Conservation (phyloP, 2,888 invertebrate genomes). For the Digitonthophagus gazella region DNA sequence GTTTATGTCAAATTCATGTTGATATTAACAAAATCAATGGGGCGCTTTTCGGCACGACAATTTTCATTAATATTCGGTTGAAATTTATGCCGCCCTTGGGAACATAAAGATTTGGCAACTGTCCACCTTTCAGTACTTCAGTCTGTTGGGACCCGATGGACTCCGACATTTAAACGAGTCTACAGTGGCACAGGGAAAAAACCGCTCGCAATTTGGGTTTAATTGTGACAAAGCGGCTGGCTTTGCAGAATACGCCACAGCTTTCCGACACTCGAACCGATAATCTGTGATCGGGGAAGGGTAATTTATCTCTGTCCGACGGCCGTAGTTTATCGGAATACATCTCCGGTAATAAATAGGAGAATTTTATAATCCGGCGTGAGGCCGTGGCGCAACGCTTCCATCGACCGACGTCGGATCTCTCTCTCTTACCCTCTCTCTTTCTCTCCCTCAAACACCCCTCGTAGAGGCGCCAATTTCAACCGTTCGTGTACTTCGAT, state of each 20-base stretch:
- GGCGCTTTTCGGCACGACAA: too few relatives aligned
- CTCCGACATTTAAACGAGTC: background rate
- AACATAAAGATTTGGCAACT: background rate
- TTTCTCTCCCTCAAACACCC: background rate
- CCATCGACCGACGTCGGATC: background rate
- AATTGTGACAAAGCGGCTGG: background rate
- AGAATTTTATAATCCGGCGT: slow-evolving; percentile 28
- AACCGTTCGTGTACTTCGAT: background rate
- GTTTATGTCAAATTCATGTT: background rate
- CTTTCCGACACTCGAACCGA: slow-evolving; percentile 39
- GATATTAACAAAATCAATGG: too few relatives aligned
- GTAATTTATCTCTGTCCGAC: slow-evolving; percentile 42
- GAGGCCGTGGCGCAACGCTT: slow-evolving; percentile 5
- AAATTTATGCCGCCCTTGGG: background rate
- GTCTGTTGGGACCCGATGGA: background rate
- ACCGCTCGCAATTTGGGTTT: background rate
- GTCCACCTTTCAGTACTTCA: background rate
- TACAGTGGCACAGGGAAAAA: background rate
- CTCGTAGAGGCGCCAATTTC: background rate
- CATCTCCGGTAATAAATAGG: slow-evolving; percentile 32
- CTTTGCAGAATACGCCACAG: slow-evolving; percentile 4
- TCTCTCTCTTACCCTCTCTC: background rate
- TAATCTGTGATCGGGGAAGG: slow-evolving; percentile 43
- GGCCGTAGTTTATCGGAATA: slow-evolving; percentile 32
- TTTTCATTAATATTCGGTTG: too few relatives aligned